phyloP scores from a whole-genome alignment of 1,140 invertebrate genomes.

The Oppia nitens region DNA sequence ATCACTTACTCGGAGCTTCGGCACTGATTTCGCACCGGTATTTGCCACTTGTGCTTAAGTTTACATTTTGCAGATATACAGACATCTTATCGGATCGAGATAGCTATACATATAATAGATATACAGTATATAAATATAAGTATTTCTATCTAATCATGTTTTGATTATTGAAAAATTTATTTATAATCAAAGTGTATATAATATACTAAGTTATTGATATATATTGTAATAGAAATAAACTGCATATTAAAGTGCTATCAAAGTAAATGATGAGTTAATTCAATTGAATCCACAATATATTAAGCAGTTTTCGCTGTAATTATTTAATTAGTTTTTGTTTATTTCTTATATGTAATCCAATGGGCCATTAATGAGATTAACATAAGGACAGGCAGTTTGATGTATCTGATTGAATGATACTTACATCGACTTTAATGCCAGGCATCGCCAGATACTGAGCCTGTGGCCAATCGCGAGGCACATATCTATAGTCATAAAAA shows the following conservation, averaged over 20 bases:
- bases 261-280: not conserved
- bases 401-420: not conserved
- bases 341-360: not conserved
- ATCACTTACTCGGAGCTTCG: constrained; percentile 65
- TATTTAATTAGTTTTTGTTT: not conserved
- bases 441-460: constrained; percentile 13
- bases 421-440: constrained; percentile 17
- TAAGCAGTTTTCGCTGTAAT: not conserved
- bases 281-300: not conserved
- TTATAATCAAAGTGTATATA: not conserved
- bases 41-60: constrained; percentile 21
- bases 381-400: not conserved
- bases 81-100: constrained; percentile 22
- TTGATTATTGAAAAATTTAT: not conserved
- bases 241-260: not conserved
- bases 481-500: not conserved
- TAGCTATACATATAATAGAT: constrained; percentile 15
- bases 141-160: not conserved
- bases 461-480: constrained; percentile 16
- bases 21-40: constrained; percentile 54
- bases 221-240: not conserved
- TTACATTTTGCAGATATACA: constrained; percentile 22
- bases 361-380: not conserved
- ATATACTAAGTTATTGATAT: not conserved
- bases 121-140: not conserved